Conservation (phyloP, 2,797 vertebrate genomes). For the Xenopus petersii region DNA sequence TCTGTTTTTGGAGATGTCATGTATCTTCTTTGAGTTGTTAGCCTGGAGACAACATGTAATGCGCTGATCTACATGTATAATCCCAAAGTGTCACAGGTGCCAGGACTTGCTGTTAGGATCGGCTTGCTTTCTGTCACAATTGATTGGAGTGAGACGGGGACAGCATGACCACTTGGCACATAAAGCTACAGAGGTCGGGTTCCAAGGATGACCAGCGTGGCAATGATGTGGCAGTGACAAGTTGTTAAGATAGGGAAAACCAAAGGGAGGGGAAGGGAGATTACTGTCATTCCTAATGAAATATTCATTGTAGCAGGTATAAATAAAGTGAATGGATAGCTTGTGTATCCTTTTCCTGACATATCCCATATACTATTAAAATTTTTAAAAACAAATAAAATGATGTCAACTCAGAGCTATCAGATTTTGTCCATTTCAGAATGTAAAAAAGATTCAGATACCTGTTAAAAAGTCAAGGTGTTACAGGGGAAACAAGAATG, state of each 20-base stretch:
- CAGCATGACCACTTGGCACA: slow-evolving; percentile 83
- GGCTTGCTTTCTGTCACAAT: slow-evolving; percentile 92
- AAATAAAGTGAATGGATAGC: slow-evolving; percentile 37
- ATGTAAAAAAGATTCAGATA: slow-evolving; percentile 6
- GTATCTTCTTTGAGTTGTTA: slow-evolving; percentile 65
- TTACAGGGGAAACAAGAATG: neutral
- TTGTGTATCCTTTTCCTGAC: neutral
- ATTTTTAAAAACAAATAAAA: neutral
- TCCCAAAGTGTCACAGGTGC: slow-evolving; percentile 87
- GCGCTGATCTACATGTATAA: slow-evolving; percentile 88
- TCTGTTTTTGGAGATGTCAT: slow-evolving; percentile 69
- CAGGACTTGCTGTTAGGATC: slow-evolving; percentile 62
- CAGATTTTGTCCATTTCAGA: no score
- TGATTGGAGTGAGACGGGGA: slow-evolving; percentile 85
- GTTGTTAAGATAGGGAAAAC: slow-evolving; percentile 76
- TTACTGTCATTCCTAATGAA: slow-evolving; percentile 74
- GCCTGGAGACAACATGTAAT: slow-evolving; percentile 75
- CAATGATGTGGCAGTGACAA: slow-evolving; percentile 84
- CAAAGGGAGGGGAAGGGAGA: slow-evolving; percentile 38
- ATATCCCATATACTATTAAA: neutral
- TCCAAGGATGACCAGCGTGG: slow-evolving; percentile 76
- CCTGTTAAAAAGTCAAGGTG: slow-evolving; percentile 1
- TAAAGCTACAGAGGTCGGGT: slow-evolving; percentile 84
- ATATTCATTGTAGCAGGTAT: slow-evolving; percentile 60
- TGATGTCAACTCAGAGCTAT: neutral